Conservation (phyloP, 1,140 invertebrate species). For the Thrips palmi region DNA sequence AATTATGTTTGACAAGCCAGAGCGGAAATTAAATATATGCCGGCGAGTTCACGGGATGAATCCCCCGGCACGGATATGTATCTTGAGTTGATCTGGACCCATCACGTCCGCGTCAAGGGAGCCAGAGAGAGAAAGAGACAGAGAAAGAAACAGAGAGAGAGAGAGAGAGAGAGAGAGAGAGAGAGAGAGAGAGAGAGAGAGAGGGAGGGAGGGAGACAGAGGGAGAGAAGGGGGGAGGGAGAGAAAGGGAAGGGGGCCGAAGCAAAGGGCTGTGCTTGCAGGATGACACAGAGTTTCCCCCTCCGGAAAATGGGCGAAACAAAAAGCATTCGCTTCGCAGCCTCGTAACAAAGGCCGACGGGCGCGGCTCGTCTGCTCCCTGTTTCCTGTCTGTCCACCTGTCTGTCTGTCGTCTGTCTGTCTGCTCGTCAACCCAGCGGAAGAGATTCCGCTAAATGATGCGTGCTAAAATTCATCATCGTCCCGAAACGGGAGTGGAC, state of each 20-base stretch:
- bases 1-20: not conserved
- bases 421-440: too few relatives aligned
- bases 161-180: constrained; percentile 1
- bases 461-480: too few relatives aligned
- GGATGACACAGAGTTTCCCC: too few relatives aligned
- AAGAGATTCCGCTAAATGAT: too few relatives aligned
- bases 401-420: too few relatives aligned
- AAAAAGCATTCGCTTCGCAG: too few relatives aligned
- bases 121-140: not conserved
- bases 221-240: not conserved
- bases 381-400: too few relatives aligned
- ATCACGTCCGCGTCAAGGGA: not conserved
- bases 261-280: not conserved
- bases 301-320: too few relatives aligned
- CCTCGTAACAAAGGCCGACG: too few relatives aligned
- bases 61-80: constrained; percentile 1
- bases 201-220: not conserved
- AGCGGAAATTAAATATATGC: not conserved
- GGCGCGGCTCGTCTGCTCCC: too few relatives aligned
- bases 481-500: too few relatives aligned
- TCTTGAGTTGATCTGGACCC: not conserved
- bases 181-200: not conserved
- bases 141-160: not conserved
- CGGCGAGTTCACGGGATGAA: not conserved
- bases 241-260: not conserved